phyloP scores from a whole-genome alignment of 2,797 vertebrate genomes.

The Pseudochirops corinnae region DNA sequence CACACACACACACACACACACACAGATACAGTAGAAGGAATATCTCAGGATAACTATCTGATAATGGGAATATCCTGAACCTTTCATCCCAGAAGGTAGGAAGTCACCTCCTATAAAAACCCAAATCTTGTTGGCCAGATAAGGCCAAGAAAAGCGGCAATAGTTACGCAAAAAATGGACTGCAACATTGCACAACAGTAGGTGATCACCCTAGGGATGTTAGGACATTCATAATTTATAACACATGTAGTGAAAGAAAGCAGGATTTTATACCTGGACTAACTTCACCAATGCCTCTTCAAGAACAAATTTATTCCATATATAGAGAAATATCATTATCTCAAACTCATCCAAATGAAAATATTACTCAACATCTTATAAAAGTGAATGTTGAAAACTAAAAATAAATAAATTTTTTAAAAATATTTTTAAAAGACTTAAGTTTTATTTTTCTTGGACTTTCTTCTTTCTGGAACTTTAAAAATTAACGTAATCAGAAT shows the following conservation, averaged over 20 bases:
- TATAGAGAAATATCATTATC: neutral
- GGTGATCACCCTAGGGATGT: neutral
- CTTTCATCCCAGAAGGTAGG: neutral
- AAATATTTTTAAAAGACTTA: neutral
- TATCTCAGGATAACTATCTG: neutral
- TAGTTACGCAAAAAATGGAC: neutral
- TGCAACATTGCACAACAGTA: neutral
- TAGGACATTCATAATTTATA: neutral
- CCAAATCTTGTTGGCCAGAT: neutral
- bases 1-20: neutral
- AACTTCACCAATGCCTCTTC: neutral
- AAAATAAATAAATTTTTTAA: no score
- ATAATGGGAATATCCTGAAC: neutral
- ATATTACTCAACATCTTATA: neutral
- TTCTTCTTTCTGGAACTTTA: neutral
- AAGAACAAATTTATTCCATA: neutral
- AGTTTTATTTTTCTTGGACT: neutral
- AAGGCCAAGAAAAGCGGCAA: neutral
- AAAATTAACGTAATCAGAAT: neutral
- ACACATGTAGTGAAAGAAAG: neutral
- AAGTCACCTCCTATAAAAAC: neutral
- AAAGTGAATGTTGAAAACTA: no score
- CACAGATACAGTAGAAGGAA: neutral
- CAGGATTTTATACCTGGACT: neutral
- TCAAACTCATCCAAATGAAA: neutral